phyloP scores from a whole-genome alignment of 2,888 invertebrate genomes.

The Cantharis lateralis region DNA sequence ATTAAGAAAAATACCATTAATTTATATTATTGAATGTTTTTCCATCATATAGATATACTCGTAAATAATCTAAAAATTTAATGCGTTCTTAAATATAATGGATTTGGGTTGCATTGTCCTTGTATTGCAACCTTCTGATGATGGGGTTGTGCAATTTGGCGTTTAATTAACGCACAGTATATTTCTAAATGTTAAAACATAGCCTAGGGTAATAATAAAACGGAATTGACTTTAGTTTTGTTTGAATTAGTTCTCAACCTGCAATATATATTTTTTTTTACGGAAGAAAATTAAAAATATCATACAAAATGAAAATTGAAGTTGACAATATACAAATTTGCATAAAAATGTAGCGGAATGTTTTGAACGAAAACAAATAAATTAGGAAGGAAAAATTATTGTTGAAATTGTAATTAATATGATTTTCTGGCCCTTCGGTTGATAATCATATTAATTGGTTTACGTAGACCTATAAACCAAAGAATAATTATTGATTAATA shows the following conservation, averaged over 20 bases:
- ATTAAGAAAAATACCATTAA: not conserved
- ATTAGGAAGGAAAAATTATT: too few species aligned
- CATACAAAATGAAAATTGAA: too few species aligned
- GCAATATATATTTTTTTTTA: not conserved
- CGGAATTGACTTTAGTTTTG: not conserved
- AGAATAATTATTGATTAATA: too few species aligned
- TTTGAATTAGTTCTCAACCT: not conserved
- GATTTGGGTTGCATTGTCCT: not conserved
- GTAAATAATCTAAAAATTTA: not conserved
- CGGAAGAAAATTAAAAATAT: too few species aligned
- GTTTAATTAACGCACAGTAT: not conserved
- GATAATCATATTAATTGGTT: too few species aligned
- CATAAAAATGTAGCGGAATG: too few species aligned
- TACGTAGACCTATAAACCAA: too few species aligned
- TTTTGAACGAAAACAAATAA: too few species aligned
- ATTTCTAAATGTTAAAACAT: not conserved
- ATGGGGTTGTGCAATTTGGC: not conserved
- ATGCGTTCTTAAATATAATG: not conserved
- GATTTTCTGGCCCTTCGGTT: too few species aligned
- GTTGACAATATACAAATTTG: too few species aligned
- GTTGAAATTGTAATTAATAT: too few species aligned
- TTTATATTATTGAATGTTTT: not conserved
- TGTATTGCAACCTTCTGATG: not conserved
- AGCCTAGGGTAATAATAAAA: not conserved
- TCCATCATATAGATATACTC: not conserved